Evolutionary conservation across 2,113 vertebrate genomes (phyloP), one percentile per base, ranked within the genome.

Genomic region (Rhagologus leucostigma): DNA sequence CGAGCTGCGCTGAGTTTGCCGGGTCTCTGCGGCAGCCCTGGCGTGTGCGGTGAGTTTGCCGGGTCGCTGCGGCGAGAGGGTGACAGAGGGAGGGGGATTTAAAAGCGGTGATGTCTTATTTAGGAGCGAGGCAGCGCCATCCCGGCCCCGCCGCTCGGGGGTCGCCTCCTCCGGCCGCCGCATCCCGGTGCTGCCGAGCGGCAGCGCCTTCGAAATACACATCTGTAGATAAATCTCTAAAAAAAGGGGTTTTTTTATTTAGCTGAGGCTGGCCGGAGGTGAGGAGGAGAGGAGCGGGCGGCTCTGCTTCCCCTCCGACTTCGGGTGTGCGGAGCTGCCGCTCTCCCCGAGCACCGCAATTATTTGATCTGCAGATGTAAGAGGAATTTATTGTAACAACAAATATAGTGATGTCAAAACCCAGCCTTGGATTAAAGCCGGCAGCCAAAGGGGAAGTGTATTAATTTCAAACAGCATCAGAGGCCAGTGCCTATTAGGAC

Each of bases 361-460:
- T 95, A 98, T 98, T 97, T 98, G 98, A 98, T 98, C 97, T 95
- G 97, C 98, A 98, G 98, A 98, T 98, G 98, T 96, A 98, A 98
- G 98, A 98, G 98, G 98, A 97, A 98, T 98, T 98, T 98, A 98
- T 98, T 98, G 98, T 98, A 98, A 98, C 98, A 98, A 98, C 98
- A 98, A 98, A 98, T 98, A 98, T 97, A 98, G 98, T 98, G 98
- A 98, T 98, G 98, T 98, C 98, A 98, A 98, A 98, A 44, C 98
- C 98, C 97, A 98, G 88, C 97, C 98, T 98, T 97, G 98, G 98
- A 98, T 98, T 98, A 98, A 98, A 98, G 98, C 97, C 95, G 97
- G 98, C 98, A 98, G 98, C 98, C 97, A 97, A 98, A 98, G 96
- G 97, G 98, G 97, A 97, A 98, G 98, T 97, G 98, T 98, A 98